Evolutionary conservation across 1,140 invertebrate genomes (phyloP).

Genomic region (Drosophila leontia): DNA sequence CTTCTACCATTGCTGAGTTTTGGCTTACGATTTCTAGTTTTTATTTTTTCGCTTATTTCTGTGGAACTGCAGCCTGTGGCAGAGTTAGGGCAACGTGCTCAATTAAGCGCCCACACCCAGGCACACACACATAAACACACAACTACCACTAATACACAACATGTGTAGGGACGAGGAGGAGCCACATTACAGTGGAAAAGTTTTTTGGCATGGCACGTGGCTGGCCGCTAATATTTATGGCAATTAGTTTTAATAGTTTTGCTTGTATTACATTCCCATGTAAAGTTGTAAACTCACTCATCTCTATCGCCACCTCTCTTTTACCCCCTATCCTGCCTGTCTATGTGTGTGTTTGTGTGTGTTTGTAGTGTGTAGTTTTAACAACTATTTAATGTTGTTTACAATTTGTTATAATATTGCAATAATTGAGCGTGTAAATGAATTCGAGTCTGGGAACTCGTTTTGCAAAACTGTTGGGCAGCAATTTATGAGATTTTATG

Average conservation of each 20-base stretch:
- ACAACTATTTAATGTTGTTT: conserved; percentile 72
- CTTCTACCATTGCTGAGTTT: conserved; percentile 37
- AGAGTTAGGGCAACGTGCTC: conserved; percentile 66
- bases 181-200: conserved; percentile 48
- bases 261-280: conserved; percentile 69
- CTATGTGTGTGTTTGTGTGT: conserved; percentile 12
- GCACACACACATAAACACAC: background rate
- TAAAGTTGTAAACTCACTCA: conserved; percentile 63
- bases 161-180: conserved; percentile 5
- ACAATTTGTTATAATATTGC: conserved; percentile 57
- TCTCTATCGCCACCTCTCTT: conserved; percentile 7
- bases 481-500: conserved; percentile 1
- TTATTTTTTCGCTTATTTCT: conserved; percentile 31
- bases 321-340: conserved; percentile 3
- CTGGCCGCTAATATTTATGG: conserved; percentile 79
- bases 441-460: background rate
- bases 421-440: conserved; percentile 47
- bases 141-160: conserved; percentile 12
- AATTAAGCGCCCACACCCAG: conserved; percentile 62
- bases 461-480: conserved; percentile 24
- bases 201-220: conserved; percentile 68
- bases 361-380: conserved; percentile 43
- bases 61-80: conserved; percentile 50
- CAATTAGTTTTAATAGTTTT: conserved; percentile 82
- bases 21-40: conserved; percentile 43